phyloP scores from a whole-genome alignment of 1,140 invertebrate genomes.

The Trachymyrmex cornetzi region DNA sequence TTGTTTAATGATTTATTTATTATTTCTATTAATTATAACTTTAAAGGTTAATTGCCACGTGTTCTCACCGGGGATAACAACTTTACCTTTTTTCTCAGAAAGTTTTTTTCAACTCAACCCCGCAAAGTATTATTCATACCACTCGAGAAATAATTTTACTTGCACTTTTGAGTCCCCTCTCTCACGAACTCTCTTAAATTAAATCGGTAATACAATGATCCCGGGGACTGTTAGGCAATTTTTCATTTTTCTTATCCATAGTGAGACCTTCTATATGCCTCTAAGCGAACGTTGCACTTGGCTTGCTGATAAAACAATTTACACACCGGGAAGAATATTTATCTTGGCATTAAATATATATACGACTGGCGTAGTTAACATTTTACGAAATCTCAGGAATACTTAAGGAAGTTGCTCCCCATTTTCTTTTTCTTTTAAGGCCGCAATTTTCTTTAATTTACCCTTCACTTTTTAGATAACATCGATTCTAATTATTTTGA shows the following conservation, averaged over 20 bases:
- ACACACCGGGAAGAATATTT: not conserved
- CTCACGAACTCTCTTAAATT: slow-evolving; percentile 34
- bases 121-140: not conserved
- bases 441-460: slow-evolving; percentile 1
- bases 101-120: not conserved
- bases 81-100: not conserved
- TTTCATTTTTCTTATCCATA: slow-evolving; percentile 10
- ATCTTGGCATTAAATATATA: slow-evolving; percentile 8
- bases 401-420: not conserved
- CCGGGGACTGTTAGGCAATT: slow-evolving; percentile 8
- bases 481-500: slow-evolving; percentile 38
- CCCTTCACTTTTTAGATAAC: not conserved
- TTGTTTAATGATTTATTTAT: not conserved
- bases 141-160: not conserved
- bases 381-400: not conserved
- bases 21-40: not conserved
- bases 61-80: not conserved
- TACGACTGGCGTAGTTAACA: not conserved
- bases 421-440: not conserved
- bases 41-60: not conserved
- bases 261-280: not conserved
- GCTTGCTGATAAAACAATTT: slow-evolving; percentile 13
- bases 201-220: slow-evolving; percentile 37
- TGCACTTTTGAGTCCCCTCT: not conserved
- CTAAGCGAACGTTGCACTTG: not conserved